Percentiles rank a stretch among this genome's conserved stretches.
Conservation (phyloP, 2,797 vertebrate genomes). For the Emys orbicularis region DNA sequence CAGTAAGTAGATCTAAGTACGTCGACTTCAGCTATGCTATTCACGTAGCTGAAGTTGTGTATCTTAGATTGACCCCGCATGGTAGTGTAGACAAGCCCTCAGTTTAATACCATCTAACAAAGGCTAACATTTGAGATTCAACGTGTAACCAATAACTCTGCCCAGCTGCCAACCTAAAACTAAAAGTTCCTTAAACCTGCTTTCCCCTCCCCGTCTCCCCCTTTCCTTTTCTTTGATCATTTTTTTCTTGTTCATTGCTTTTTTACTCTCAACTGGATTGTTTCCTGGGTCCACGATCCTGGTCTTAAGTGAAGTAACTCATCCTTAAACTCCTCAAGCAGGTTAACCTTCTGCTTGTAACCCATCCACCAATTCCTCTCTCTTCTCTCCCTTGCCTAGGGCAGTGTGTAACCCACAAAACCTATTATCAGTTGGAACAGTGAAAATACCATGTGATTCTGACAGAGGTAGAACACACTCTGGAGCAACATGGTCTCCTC, state of each 20-base stretch:
- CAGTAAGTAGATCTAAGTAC: too few relatives aligned
- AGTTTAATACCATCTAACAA: not conserved
- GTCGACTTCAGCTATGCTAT: too few relatives aligned
- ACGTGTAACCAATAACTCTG: not conserved
- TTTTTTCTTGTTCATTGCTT: not conserved
- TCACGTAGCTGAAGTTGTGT: too few relatives aligned
- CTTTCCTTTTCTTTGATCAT: not conserved
- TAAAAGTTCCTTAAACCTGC: not conserved
- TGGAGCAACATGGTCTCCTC: too few relatives aligned
- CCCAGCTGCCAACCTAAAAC: not conserved
- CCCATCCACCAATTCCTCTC: not conserved
- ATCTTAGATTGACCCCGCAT: too few relatives aligned
- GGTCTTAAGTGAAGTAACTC: not conserved
- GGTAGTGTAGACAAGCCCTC: too few relatives aligned
- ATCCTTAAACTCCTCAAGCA: not conserved
- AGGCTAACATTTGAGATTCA: not conserved
- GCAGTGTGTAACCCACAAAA: not conserved
- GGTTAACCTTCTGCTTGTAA: not conserved
- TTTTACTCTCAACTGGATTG: not conserved
- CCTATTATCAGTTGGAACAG: not conserved
- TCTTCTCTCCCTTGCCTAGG: not conserved
- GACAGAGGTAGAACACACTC: too few relatives aligned
- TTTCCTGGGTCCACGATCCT: not conserved
- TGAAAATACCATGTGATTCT: too few relatives aligned
- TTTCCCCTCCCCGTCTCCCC: not conserved